Evolutionary conservation across 2,113 vertebrate genomes (phyloP).

Genomic region (Malurus cyaneus): DNA sequence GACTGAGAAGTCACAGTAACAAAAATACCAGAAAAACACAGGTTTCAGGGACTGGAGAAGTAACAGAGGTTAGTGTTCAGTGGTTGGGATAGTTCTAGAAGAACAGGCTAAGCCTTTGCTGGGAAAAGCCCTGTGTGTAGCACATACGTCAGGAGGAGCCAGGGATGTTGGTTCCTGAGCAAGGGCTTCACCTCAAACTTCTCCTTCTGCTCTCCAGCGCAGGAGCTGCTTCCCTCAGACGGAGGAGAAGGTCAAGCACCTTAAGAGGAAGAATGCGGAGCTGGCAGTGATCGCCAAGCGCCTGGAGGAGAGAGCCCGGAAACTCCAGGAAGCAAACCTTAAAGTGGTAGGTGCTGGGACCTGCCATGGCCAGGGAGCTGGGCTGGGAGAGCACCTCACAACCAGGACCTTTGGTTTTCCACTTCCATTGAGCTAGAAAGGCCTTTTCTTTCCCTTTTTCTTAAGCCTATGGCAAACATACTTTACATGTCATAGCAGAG

Average conservation of each 20-base stretch:
- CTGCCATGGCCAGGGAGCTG: not conserved
- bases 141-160: not conserved
- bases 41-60: not conserved
- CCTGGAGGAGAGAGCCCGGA: conserved; percentile 92
- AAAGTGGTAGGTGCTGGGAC: conserved; percentile 80
- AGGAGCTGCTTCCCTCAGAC: conserved; percentile 94
- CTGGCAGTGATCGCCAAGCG: conserved; percentile 94
- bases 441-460: not conserved
- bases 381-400: not conserved
- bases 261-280: conserved; percentile 95
- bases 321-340: conserved; percentile 97
- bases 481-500: not conserved
- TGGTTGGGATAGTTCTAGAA: not conserved
- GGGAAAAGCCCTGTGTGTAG: not conserved
- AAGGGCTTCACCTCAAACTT: not conserved
- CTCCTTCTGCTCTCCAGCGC: conserved; percentile 73
- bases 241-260: conserved; percentile 93
- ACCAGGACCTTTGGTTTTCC: not conserved
- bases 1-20: not conserved
- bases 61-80: not conserved
- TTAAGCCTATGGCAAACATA: not conserved
- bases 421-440: not conserved
- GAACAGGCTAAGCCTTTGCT: not conserved
- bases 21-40: not conserved
- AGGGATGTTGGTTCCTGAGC: not conserved